Conservation (phyloP, 2,888 invertebrate genomes). For the Xestia sexstrigata region DNA sequence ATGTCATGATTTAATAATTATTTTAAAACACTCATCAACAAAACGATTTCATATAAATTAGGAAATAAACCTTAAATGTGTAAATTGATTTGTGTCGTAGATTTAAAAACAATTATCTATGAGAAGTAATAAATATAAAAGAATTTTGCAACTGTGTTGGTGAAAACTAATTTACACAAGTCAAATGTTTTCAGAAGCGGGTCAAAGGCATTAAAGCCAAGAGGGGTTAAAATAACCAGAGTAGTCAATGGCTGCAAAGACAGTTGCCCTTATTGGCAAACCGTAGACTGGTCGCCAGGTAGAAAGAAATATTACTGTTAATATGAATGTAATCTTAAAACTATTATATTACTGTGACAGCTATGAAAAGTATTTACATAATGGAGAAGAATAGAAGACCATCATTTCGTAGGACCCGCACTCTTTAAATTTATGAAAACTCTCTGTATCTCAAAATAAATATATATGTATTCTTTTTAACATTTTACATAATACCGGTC, state of each 20-base stretch:
- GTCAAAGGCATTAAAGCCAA: background rate
- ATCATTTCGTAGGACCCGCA: conserved; percentile 26
- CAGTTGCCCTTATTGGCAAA: conserved; percentile 3
- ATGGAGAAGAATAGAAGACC: conserved; percentile 7
- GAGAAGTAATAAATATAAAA: background rate
- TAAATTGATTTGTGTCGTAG: conserved; percentile 29
- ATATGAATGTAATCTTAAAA: conserved; percentile 18
- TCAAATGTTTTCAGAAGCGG: conserved; percentile 1
- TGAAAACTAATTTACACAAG: conserved; percentile 11
- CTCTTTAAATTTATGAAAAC: conserved; percentile 31
- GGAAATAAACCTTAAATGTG: conserved; percentile 39
- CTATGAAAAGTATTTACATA: conserved; percentile 27
- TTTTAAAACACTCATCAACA: conserved; percentile 15
- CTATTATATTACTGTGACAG: conserved; percentile 19
- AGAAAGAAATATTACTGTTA: background rate
- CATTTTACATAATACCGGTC: conserved; percentile 17
- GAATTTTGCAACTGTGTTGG: background rate
- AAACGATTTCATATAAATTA: conserved; percentile 27
- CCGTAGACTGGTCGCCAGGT: background rate
- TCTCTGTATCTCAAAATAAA: conserved; percentile 46
- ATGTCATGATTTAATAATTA: conserved; percentile 19
- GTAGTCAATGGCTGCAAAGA: background rate
- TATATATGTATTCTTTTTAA: conserved; percentile 17
- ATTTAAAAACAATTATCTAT: no score
- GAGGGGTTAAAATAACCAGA: background rate